Base-by-base conservation (phyloP, 2,888 invertebrate species). In the Phlogophora meticulosa region DNA sequence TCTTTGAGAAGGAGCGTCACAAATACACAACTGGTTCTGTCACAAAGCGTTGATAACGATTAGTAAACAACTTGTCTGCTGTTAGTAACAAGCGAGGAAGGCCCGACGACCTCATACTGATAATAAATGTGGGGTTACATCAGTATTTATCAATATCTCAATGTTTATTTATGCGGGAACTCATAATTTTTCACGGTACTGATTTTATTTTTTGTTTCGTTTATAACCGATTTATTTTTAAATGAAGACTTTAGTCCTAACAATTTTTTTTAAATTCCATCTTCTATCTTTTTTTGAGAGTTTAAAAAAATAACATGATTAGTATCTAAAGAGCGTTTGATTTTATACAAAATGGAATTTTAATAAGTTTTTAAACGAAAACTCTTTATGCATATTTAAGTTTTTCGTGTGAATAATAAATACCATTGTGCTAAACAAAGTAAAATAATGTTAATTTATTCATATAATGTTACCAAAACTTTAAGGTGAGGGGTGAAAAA, bases 401-500 rank as follows among this genome's bases (percentile, higher is more conserved):
- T 76, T 67, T 74, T 68, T 65, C 43, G 63, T 81, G 80, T 81
- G 72, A 79, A 61, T 61, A 59, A 64, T 67, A 69, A 68, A 69
- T 66, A 60, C 52, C 59, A 77, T 67, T 67, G 74, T 81, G 81
- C 74, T 52, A 70, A 67, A 65, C 32, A 59, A 76, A 56, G 24
- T 67, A 66, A 63, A 69, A 28, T 60, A 34, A 73, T 73, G 57
- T 60, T 69, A 48, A 56, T 64, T 70, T 61, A 61, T 61, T 64
- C 52, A 58, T 48, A 57, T 49, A 51, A 66, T 64, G 24, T 52
- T 60, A 60, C 17, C 36, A 72, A 56, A 42, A 64, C 11, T 61
- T 68, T 24, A 58, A 49, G 42, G 81, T 81, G 80, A 72, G 65
- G 48, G 64, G 77, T 81, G 80, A 74, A 63, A 40, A 69, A 62